Base-by-base conservation (phyloP, 2,888 invertebrate species). In the Tenthredo distinguenda region DNA sequence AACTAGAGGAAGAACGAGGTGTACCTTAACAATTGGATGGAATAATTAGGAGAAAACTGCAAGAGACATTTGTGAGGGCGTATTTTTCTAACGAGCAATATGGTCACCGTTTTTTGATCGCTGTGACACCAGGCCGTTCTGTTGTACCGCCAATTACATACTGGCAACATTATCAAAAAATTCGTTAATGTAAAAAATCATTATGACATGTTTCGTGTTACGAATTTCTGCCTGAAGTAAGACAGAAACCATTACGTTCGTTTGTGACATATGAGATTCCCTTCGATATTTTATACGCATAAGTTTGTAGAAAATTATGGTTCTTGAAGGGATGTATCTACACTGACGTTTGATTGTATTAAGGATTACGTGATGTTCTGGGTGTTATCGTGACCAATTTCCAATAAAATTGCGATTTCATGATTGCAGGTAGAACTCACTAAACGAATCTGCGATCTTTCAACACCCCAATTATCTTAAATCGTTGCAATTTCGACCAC, bases 401-500 rank as follows among this genome's bases (percentile, higher is more conserved):
- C 10, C 15, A 26, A 74, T 43, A n/a, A 43, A 43, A 74, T 43
- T 43, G n/a, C 43, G 9, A 40, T 74, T 74, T 15, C 21, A n/a
- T 43, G 72, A 74, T 43, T 21, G n/a, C 9, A 21, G 40, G 0
- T 74, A n/a, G 31, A 74, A 43, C 12, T 74, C 12, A 34, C 68
- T 18, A 34, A 34, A 31, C 68, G 68, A 68, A 68, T 68, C 18
- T 15, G 62, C 26, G 62, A 62, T 62, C 34, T n/a, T 34, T n/a
- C 9, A n/a, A 77, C 50, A 47, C n/a, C 12, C 77, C 50, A 55
- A 77, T 77, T 77, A 55, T 34, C 77, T 55, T 55, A 50, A 47
- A 77, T 77, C 50, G 77, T 34, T 77, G 77, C 77, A 77, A 77
- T 77, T 77, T 77, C 55, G 18, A 77, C 12, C 50, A 55, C 34